Evolutionary conservation across 2,888 invertebrate species (phyloP), one percentile per base, ranked within the genome.

Genomic region (Drosophila demipolita): DNA sequence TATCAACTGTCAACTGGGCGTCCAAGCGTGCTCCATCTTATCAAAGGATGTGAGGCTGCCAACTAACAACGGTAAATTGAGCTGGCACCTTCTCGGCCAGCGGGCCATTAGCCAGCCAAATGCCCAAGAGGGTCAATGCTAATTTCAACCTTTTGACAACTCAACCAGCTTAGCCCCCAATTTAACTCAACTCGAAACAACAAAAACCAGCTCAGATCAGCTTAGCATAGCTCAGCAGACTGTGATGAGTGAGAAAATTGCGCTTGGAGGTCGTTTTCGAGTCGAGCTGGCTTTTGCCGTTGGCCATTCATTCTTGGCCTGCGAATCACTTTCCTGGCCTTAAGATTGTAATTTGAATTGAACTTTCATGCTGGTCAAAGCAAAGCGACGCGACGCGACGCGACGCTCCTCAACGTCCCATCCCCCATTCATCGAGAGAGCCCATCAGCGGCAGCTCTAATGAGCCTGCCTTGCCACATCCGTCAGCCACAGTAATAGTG

Each of bases 111-210:
- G 71, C 67, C 67, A 68, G 53, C 72, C 65, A 68, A 78, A 75
- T 74, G 78, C 68, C 84, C 67, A 55, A 35, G 50, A 73, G 83
- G 75, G 88, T 88, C 85, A 86, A 82, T 83, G 88, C 78, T 85
- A 88, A 85, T 88, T 85, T 82, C 78, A 86, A 85, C 88, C 85
- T 88, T 87, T 87, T 85, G 88, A 85, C 88, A 85, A 85, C 88
- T 85, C 83, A 83, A 83, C 78, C 60, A 66, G 53, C 50, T 45
- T 38, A 36, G 42, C 26, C 32, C 11, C 26, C 57, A 35, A 15
- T 12, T 23, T n/a, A 23, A 3, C 12, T 23, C 17, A 52, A 2
- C n/a, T 15, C 8, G 45, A 8, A 23, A 23, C 23, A 45, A 20
- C 23, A 23, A 15, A 29, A 29, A 17, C 26, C 50, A 50, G 49